phyloP scores from a whole-genome alignment of 2,797 vertebrate genomes.

The Sylvilagus floridanus region DNA sequence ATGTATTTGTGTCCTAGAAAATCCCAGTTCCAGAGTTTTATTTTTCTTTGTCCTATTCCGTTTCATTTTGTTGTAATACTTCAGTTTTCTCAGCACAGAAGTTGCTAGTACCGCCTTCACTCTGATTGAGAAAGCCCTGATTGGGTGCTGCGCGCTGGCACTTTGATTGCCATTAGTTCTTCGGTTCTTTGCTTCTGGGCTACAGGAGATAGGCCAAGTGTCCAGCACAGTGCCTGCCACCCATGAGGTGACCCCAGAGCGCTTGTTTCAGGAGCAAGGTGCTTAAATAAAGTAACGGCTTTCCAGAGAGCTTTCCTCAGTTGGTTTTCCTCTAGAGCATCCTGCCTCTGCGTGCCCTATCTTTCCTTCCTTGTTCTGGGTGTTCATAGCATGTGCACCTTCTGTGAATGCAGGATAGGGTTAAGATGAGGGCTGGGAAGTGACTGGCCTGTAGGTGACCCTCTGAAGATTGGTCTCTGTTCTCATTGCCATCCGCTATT shows the following conservation, averaged over 20 bases:
- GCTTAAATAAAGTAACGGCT: background rate
- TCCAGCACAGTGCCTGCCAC: background rate
- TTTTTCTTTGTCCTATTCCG: background rate
- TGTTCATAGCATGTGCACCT: background rate
- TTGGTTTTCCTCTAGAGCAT: background rate
- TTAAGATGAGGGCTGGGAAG: background rate
- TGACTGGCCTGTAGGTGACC: background rate
- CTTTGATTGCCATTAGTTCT: background rate
- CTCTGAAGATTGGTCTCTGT: background rate
- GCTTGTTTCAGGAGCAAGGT: rapidly evolving
- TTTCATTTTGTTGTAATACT: background rate
- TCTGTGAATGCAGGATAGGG: background rate
- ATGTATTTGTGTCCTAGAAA: background rate
- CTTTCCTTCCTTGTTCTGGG: background rate
- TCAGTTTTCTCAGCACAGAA: background rate
- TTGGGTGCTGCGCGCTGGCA: background rate
- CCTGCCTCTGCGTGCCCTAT: background rate
- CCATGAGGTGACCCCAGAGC: rapidly evolving
- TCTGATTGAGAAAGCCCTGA: background rate
- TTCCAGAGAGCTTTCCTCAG: background rate
- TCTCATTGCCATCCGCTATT: background rate
- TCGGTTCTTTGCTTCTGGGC: background rate
- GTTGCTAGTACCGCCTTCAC: background rate
- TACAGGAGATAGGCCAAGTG: background rate
- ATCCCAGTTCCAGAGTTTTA: background rate